phyloP scores from a whole-genome alignment of 1,140 invertebrate species.

The Tetramorium alpestre region DNA sequence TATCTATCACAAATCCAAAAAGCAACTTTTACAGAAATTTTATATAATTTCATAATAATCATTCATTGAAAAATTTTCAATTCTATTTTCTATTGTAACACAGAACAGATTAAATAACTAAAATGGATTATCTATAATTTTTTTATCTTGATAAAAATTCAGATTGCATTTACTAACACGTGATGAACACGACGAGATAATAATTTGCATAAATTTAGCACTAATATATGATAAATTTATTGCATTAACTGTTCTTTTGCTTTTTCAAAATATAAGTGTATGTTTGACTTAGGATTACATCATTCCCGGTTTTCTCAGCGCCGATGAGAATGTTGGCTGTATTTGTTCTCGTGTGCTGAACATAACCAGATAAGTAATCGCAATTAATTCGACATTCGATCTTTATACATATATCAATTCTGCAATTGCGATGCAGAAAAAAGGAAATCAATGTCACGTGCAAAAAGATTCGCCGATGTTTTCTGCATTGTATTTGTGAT shows the following conservation, averaged over 20 bases:
- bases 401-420: neutral
- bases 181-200: neutral
- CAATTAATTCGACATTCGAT: slow-evolving; percentile 9
- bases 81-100: neutral
- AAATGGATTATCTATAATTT: neutral
- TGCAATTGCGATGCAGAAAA: neutral
- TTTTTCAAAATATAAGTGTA: neutral
- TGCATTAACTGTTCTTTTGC: neutral
- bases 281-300: neutral
- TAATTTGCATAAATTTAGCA: neutral
- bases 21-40: neutral
- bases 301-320: neutral
- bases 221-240: neutral
- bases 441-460: neutral
- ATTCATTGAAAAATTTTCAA: neutral
- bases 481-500: neutral
- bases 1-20: neutral
- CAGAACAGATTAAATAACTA: neutral
- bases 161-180: neutral
- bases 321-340: neutral
- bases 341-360: neutral
- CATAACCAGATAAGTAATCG: neutral
- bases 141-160: neutral
- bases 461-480: neutral
- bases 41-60: neutral